Evolutionary conservation across 2,113 vertebrate species (phyloP), one percentile per base, ranked within the genome.

Genomic region (Passerina amoena): DNA sequence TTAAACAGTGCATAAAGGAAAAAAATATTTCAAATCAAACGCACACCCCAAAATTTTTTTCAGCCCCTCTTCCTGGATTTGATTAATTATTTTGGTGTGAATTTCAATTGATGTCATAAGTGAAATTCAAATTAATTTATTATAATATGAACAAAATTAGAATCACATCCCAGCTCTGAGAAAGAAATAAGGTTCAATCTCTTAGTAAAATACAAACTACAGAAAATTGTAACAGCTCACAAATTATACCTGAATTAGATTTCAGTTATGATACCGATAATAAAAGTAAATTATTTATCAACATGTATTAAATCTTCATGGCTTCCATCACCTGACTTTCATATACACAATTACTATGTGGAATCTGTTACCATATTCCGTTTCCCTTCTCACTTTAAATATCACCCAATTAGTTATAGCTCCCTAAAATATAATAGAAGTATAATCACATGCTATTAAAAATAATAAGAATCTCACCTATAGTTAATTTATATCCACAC

Each of bases 211-310:
- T 14, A 27, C 2, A 79, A 89, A 86, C 13, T 71, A 63, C 28
- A 59, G 23, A 86, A 95, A 81, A 92, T 30, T 68, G 12, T 77
- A 56, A 37, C 31, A 75, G 14, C 22, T 15, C 20, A 73, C 5
- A 59, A 59, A 83, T 88, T 57, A 64, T 7, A 44, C 19, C 22
- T 63, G n/a, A 81, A 90, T 37, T n/a, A 12, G 8, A 28, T 75
- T n/a, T 90, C 27, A n/a, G 25, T 88, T 81, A 40, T 71, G 23
- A 66, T 38, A 68, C 9, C 6, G 33, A 63, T 78, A 82, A 86
- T 77, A 77, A 90, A 68, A 45, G 7, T 77, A 70, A 90, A 93
- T 70, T 65, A 73, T 94, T 93, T 94, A 92, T 79, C 33, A 65
- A 77, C 13, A 73, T 69, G 50, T 95, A 86, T 90, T 73, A 93